phyloP scores from a whole-genome alignment of 2,888 invertebrate species.

The Electrophaes corylata region DNA sequence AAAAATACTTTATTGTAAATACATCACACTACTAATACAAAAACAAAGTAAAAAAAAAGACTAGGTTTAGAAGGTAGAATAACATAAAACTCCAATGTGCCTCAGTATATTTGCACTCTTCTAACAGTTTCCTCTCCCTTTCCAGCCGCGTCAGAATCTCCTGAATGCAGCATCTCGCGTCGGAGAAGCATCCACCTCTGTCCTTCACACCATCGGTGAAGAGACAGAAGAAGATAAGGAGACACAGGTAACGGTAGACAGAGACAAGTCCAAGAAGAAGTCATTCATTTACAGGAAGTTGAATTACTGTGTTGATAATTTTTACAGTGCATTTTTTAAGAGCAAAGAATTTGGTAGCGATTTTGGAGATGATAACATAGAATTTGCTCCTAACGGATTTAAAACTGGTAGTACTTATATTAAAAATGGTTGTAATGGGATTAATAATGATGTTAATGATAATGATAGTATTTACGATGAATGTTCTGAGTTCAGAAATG shows the following conservation, averaged over 20 bases:
- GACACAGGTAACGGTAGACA: slow-evolving; percentile 82
- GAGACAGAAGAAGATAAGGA: slow-evolving; percentile 94
- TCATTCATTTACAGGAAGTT: slow-evolving; percentile 75
- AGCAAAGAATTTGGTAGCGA: slow-evolving; percentile 62
- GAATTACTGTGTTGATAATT: slow-evolving; percentile 79
- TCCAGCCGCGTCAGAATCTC: slow-evolving; percentile 94
- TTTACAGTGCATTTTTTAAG: slow-evolving; percentile 76
- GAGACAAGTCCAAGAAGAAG: slow-evolving; percentile 53
- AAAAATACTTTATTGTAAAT: no score
- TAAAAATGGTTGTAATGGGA: slow-evolving; percentile 15
- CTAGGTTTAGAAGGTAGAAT: no score
- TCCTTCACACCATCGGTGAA: slow-evolving; percentile 96
- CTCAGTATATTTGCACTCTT: not conserved
- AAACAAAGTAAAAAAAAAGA: no score
- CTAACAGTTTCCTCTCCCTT: slow-evolving; percentile 24
- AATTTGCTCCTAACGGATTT: slow-evolving; percentile 10
- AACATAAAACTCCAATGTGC: no score
- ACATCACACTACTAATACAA: no score
- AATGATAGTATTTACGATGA: not conserved
- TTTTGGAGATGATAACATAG: slow-evolving; percentile 44
- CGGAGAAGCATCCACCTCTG: slow-evolving; percentile 97
- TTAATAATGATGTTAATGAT: slow-evolving; percentile 16
- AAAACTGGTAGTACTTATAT: not conserved
- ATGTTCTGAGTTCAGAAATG: slow-evolving; percentile 8
- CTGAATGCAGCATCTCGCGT: slow-evolving; percentile 98